phyloP scores from a whole-genome alignment of 2,888 invertebrate species.

The Ichneumon xanthorius region DNA sequence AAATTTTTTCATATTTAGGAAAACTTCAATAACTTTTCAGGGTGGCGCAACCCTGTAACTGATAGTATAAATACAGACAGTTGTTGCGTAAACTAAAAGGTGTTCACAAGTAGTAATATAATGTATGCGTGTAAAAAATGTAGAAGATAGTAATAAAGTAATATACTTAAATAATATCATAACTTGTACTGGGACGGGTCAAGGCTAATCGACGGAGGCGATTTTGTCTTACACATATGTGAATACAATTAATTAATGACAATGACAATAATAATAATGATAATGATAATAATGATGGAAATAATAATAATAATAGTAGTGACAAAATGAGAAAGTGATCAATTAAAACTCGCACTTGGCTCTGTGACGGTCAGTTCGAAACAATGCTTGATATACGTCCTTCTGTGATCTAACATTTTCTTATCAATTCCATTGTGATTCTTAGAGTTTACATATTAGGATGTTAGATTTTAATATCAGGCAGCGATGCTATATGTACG shows the following conservation, averaged over 20 bases:
- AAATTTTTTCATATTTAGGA: neutral
- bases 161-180: constrained; percentile 50
- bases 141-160: constrained; percentile 53
- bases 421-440: constrained; percentile 53
- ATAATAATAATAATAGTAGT: constrained; percentile 57
- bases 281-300: constrained; percentile 48
- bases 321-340: constrained; percentile 63
- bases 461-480: constrained; percentile 14
- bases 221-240: constrained; percentile 44
- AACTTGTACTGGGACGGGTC: constrained; percentile 65
- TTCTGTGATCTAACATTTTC: constrained; percentile 10
- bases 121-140: constrained; percentile 36
- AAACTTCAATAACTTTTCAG: neutral
- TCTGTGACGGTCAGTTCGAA: constrained; percentile 37
- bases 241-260: constrained; percentile 39
- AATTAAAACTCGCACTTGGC: constrained; percentile 67
- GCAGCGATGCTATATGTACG: constrained; percentile 2
- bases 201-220: constrained; percentile 61
- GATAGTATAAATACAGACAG: constrained; percentile 8
- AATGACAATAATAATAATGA: constrained; percentile 6
- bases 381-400: constrained; percentile 6
- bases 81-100: neutral
- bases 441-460: constrained; percentile 16
- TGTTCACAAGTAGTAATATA: constrained; percentile 50
- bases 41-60: neutral